Evolutionary conservation across 2,797 vertebrate genomes (phyloP).

Genomic region (Sphenopsis melanotis): DNA sequence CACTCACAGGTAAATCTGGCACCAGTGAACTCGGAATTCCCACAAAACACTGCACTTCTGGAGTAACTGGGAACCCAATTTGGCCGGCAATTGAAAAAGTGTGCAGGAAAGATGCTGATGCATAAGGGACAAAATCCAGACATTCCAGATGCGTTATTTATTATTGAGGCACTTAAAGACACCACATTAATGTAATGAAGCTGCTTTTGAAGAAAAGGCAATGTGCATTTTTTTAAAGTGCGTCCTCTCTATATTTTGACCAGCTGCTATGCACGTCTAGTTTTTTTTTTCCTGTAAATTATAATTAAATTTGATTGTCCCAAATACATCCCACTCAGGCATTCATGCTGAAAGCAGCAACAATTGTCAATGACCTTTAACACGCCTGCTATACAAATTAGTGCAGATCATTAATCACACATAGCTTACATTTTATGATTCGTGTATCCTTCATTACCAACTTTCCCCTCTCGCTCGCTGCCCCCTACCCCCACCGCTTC

Average conservation of each 20-base stretch:
- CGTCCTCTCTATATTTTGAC: neutral
- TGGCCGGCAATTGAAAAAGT: neutral
- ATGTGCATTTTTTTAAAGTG: neutral
- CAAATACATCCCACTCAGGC: conserved; percentile 55
- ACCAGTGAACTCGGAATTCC: neutral
- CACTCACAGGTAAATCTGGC: neutral
- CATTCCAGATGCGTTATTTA: conserved; percentile 15
- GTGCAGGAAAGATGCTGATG: neutral
- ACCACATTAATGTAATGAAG: neutral
- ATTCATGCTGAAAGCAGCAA: conserved; percentile 67
- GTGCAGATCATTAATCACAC: conserved; percentile 62
- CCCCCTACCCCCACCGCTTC: neutral
- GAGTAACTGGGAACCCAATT: neutral
- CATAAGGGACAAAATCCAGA: conserved; percentile 10
- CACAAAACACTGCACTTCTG: neutral
- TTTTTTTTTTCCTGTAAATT: conserved; percentile 16
- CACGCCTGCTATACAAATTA: conserved; percentile 68
- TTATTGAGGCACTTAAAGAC: neutral
- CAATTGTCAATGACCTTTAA: conserved; percentile 71
- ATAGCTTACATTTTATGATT: conserved; percentile 65
- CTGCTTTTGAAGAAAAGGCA: neutral
- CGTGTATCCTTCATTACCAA: conserved; percentile 55
- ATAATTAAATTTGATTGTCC: conserved; percentile 55
- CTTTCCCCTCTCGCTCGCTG: neutral
- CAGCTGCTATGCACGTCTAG: neutral